These are phyloP conservation scores for Hiodon tergisus DNA, from an alignment of 2,113 vertebrate genomes.

Conservation along the genomic window DNA sequence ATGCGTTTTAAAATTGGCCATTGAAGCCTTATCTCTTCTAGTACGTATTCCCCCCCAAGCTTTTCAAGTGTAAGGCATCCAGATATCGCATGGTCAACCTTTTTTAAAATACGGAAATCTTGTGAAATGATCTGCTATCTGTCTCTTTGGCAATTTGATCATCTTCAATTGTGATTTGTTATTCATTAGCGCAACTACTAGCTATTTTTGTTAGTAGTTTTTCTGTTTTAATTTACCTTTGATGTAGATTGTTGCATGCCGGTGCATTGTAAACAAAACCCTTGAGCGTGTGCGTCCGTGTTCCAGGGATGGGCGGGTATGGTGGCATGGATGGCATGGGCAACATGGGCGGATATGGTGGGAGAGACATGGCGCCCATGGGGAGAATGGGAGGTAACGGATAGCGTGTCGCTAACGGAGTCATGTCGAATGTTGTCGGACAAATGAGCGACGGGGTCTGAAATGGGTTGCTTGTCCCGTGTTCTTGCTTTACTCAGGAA, in stretches of 20 bases:
- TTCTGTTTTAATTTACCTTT: not conserved
- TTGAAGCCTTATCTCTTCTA: not conserved
- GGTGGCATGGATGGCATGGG: constrained; percentile 83
- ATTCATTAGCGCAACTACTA: too few relatives aligned
- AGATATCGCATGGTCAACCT: too few relatives aligned
- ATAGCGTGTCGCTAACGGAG: not conserved
- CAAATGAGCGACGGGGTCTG: not conserved
- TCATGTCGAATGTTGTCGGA: not conserved
- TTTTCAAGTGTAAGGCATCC: too few relatives aligned
- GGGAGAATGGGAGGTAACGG: constrained; percentile 83
- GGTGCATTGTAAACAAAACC: constrained; percentile 38
- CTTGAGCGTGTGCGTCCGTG: not conserved
- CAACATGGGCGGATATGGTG: constrained; percentile 82
- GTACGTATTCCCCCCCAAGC: too few relatives aligned
- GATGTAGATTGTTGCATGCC: constrained; percentile 18
- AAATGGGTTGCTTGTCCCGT: not conserved
- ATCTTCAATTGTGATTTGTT: too few relatives aligned
- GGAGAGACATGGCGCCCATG: constrained; percentile 68
- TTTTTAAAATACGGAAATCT: not conserved
- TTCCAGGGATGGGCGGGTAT: constrained; percentile 58
- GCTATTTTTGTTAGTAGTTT: not conserved
- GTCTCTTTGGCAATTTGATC: too few relatives aligned
- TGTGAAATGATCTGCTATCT: not conserved
- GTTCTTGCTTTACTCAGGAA: not conserved
- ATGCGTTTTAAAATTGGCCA: not conserved